A percentile compares a stretch with the other conserved stretches of the same genome.
Evolutionary conservation across 1,140 invertebrate genomes (phyloP).

Genomic region (Achatina immaculata): DNA sequence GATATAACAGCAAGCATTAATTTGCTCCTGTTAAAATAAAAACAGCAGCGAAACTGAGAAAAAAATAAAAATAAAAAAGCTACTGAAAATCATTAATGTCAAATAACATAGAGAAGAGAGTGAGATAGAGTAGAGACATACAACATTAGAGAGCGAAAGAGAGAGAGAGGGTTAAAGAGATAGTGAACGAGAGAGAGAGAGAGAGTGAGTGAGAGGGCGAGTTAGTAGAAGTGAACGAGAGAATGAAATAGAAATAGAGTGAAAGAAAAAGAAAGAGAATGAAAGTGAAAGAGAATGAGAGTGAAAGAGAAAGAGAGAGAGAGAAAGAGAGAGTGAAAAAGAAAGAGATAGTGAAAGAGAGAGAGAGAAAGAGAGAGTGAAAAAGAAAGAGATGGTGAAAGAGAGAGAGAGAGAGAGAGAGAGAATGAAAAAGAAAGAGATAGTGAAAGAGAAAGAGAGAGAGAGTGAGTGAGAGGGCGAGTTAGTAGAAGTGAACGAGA

Average conservation of each 20-base stretch:
- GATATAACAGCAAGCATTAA: no score
- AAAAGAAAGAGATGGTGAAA: constrained; percentile 1
- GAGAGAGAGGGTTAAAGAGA: constrained; percentile 26
- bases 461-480: no score
- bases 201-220: constrained; percentile 26
- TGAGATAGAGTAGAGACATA: constrained; percentile 7
- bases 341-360: constrained; percentile 24
- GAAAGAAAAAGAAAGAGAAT: constrained; percentile 2
- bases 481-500: no score
- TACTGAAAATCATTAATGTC: no score
- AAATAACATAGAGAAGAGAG: not conserved
- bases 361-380: not conserved
- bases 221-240: not conserved
- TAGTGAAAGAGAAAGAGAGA: no score
- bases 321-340: not conserved
- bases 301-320: not conserved
- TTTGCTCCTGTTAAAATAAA: no score
- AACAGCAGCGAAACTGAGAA: no score
- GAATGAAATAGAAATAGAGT: constrained; percentile 9
- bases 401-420: not conserved
- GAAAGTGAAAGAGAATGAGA: not conserved
- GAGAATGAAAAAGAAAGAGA: not conserved
- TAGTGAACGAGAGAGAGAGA: constrained; percentile 24
- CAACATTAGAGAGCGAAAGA: constrained; percentile 18
- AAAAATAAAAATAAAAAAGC: no score